A percentile compares a stretch with the other conserved stretches of the same genome.
Conservation (phyloP, 1,140 invertebrate species). For the Aphaenogaster ashmeadi region DNA sequence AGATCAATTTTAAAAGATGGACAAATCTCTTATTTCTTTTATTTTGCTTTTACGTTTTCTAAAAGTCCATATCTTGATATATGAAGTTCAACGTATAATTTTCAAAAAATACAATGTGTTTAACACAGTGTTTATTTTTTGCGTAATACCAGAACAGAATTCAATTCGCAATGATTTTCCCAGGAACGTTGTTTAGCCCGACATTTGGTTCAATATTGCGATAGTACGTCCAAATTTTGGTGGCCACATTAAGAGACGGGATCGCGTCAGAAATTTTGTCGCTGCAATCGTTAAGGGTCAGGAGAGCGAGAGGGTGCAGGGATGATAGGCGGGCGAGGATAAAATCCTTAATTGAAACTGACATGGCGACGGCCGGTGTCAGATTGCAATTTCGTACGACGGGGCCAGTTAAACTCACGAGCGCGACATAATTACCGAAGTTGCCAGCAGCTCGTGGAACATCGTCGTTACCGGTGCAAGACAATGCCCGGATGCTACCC, state of each 20-base stretch:
- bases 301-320: neutral
- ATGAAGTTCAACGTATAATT: neutral
- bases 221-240: neutral
- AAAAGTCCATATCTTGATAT: neutral
- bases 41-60: neutral
- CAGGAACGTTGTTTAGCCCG: neutral
- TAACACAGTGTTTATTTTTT: neutral
- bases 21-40: neutral
- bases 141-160: neutral
- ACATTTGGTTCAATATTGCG: neutral
- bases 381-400: constrained; percentile 71
- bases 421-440: constrained; percentile 74
- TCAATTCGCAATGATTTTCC: neutral
- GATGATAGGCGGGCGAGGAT: constrained; percentile 1
- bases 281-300: neutral
- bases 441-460: constrained; percentile 68
- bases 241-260: neutral
- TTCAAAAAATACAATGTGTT: neutral
- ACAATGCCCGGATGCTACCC: constrained; percentile 60
- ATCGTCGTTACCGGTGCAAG: constrained; percentile 45
- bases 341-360: constrained; percentile 75
- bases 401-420: constrained; percentile 65
- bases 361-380: constrained; percentile 58
- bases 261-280: constrained; percentile 17
- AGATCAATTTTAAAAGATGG: neutral